These are phyloP conservation scores for Dynastes hyllus DNA, from an alignment of 2,888 invertebrate genomes.

Conservation along the genomic window DNA sequence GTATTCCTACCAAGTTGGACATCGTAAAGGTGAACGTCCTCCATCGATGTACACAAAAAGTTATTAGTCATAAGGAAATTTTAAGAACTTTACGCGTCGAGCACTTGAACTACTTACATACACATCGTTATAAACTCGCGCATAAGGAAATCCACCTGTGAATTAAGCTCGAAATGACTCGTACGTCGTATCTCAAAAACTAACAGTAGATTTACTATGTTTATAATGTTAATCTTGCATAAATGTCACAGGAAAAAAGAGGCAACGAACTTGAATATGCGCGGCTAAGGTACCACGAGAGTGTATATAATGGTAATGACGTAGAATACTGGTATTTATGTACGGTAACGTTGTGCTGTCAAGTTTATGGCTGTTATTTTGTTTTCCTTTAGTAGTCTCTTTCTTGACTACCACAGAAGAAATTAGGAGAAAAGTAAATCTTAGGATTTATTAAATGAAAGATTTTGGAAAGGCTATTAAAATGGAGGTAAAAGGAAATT, in stretches of 20 bases:
- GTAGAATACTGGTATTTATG: conserved; percentile 6
- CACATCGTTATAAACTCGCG: neutral
- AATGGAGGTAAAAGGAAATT: too few species aligned
- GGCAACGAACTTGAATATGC: conserved; percentile 8
- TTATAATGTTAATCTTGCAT: conserved; percentile 23
- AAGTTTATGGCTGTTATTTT: neutral
- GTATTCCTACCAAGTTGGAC: neutral
- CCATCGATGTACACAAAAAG: conserved; percentile 6
- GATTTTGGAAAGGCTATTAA: too few species aligned
- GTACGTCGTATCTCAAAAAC: conserved; percentile 22
- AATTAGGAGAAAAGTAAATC: too few species aligned
- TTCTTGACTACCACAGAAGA: too few species aligned
- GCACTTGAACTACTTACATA: conserved; percentile 40
- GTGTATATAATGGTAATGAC: neutral
- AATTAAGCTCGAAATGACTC: conserved; percentile 17
- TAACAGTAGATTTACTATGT: conserved; percentile 43
- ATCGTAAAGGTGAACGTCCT: conserved; percentile 25
- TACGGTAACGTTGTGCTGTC: conserved; percentile 1
- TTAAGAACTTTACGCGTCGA: conserved; percentile 22
- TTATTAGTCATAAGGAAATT: conserved; percentile 41
- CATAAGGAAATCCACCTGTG: conserved; percentile 19
- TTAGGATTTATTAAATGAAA: too few species aligned
- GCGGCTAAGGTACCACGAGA: neutral
- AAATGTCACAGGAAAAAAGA: conserved; percentile 18
- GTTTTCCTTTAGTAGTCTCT: neutral